A percentile compares a stretch with the other conserved stretches of the same genome.
Evolutionary conservation across 2,113 vertebrate species (phyloP).

Genomic region (Otus sunia): DNA sequence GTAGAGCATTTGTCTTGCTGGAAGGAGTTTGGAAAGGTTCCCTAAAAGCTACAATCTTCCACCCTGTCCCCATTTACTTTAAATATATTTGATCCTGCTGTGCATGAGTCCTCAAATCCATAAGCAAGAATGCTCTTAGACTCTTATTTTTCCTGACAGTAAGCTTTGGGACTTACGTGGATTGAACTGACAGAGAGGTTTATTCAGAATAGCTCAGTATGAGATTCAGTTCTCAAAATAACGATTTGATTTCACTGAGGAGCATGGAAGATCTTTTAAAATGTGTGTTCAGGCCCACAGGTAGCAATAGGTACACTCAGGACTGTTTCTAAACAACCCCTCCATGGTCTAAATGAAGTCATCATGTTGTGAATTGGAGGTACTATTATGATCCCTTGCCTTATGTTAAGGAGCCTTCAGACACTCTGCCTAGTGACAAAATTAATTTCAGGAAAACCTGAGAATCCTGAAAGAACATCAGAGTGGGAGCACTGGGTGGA

Average conservation of each 20-base stretch:
- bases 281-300: not conserved
- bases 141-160: not conserved
- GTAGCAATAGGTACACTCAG: not conserved
- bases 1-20: not conserved
- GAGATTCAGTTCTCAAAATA: slow-evolving; percentile 5
- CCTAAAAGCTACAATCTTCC: not conserved
- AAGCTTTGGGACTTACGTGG: not conserved
- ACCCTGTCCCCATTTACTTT: not conserved
- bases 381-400: not conserved
- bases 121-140: not conserved
- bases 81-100: not conserved
- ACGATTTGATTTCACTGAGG: slow-evolving; percentile 16
- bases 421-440: not conserved
- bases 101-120: not conserved
- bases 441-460: not conserved
- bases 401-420: not conserved
- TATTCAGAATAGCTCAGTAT: slow-evolving; percentile 16
- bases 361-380: not conserved
- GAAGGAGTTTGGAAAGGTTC: not conserved
- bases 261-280: not conserved
- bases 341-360: not conserved
- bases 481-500: not conserved
- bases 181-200: not conserved
- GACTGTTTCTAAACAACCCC: not conserved
- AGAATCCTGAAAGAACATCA: not conserved